phyloP scores from a whole-genome alignment of 2,113 vertebrate genomes.

The Lutjanus erythropterus region DNA sequence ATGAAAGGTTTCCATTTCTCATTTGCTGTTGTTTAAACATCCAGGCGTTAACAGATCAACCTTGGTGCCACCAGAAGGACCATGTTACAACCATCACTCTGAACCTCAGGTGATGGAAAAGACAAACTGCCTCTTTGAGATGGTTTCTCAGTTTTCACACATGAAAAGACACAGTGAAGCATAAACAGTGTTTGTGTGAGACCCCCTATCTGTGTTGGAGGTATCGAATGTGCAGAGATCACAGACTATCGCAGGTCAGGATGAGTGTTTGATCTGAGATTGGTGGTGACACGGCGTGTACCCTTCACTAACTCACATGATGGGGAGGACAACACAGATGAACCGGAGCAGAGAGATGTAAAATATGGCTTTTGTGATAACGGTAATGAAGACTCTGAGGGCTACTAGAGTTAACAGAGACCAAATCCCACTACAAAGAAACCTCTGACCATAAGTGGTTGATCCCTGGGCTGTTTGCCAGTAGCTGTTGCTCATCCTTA shows the following conservation, averaged over 20 bases:
- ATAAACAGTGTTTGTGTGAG: slow-evolving; percentile 47
- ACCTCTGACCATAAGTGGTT: not conserved
- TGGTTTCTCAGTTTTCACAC: slow-evolving; percentile 69
- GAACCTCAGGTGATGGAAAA: slow-evolving; percentile 20
- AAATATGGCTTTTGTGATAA: slow-evolving; percentile 46
- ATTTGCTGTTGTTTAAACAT: slow-evolving; percentile 27
- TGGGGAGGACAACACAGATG: not conserved
- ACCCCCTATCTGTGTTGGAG: slow-evolving; percentile 6
- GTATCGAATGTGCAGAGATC: slow-evolving; percentile 65
- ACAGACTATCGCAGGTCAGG: slow-evolving; percentile 31
- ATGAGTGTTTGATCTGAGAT: slow-evolving; percentile 53
- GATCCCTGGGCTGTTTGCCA: slow-evolving; percentile 29
- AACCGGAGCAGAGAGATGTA: slow-evolving; percentile 22
- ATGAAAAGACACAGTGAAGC: slow-evolving; percentile 51
- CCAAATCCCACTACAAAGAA: slow-evolving; percentile 43
- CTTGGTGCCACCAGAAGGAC: not conserved
- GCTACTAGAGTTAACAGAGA: slow-evolving; percentile 44
- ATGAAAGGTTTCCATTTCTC: not conserved
- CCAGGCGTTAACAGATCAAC: slow-evolving; percentile 16
- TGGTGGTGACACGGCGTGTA: slow-evolving; percentile 38
- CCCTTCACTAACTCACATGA: slow-evolving; percentile 27
- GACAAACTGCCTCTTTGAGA: slow-evolving; percentile 43
- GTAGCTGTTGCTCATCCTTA: slow-evolving; percentile 32
- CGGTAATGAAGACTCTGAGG: slow-evolving; percentile 7
- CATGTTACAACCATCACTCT: not conserved